Conservation (phyloP, 2,888 invertebrate species). For the Zonitis immaculata region DNA sequence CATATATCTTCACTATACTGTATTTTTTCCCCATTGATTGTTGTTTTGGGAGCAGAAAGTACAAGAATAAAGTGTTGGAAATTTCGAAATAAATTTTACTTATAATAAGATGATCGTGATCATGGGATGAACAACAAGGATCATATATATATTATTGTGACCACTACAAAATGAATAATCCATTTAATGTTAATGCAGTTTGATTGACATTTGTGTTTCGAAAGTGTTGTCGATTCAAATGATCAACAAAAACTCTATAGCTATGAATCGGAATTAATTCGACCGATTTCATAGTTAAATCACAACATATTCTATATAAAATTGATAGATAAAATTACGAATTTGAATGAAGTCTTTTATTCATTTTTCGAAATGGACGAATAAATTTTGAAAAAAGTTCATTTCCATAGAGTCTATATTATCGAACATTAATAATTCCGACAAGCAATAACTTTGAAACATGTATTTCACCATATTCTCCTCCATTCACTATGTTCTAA, state of each 20-base stretch:
- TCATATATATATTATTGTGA: slow-evolving; percentile 25
- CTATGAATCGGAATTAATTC: neutral
- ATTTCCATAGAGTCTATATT: slow-evolving; percentile 44
- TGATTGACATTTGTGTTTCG: neutral
- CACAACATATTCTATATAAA: no score
- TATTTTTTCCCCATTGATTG: neutral
- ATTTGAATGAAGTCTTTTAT: no score
- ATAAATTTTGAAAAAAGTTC: slow-evolving; percentile 43
- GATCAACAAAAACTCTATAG: no score
- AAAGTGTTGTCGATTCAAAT: neutral
- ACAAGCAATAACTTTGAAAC: slow-evolving; percentile 43
- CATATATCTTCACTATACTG: slow-evolving; percentile 18
- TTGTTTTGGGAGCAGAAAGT: neutral
- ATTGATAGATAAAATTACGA: no score
- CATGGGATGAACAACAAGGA: slow-evolving; percentile 23
- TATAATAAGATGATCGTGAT: slow-evolving; percentile 27
- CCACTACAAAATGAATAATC: neutral
- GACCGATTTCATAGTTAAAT: neutral
- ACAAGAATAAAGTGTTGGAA: no score
- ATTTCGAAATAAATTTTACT: slow-evolving; percentile 2
- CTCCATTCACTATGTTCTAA: slow-evolving; percentile 33
- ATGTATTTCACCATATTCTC: slow-evolving; percentile 42
- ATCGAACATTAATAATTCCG: slow-evolving; percentile 44
- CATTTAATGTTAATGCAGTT: neutral
- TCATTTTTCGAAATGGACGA: slow-evolving; percentile 36